Evolutionary conservation across 2,113 vertebrate species (phyloP).

Genomic region (Physeter macrocephalus): DNA sequence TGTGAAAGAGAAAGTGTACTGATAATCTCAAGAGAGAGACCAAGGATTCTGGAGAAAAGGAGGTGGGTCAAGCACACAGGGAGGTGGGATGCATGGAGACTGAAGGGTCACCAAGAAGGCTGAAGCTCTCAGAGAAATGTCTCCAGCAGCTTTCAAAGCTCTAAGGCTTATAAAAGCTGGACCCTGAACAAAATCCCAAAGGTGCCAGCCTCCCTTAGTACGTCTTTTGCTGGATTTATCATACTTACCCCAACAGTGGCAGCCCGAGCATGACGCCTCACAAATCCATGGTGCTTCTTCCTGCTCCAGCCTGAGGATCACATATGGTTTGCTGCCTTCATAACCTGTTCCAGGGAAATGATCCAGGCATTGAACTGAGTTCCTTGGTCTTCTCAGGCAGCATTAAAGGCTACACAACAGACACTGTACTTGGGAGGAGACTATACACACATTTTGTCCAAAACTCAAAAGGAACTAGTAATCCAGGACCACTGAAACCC

Average conservation of each 20-base stretch:
- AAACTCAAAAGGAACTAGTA: neutral
- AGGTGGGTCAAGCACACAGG: neutral
- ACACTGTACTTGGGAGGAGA: neutral
- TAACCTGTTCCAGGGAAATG: constrained; percentile 52
- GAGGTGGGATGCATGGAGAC: neutral
- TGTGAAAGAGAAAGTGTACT: neutral
- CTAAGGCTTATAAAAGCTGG: neutral
- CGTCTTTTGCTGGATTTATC: neutral
- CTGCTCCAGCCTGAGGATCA: constrained; percentile 59
- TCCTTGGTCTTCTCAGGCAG: neutral
- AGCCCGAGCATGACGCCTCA: constrained; percentile 4
- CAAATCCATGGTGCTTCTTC: constrained; percentile 51
- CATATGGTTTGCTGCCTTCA: constrained; percentile 51
- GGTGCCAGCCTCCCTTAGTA: neutral
- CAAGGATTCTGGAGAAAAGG: neutral
- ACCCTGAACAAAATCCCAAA: neutral
- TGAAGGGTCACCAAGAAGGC: neutral
- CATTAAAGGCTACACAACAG: neutral
- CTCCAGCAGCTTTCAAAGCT: neutral
- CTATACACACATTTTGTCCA: neutral
- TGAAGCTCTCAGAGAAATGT: neutral
- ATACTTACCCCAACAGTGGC: constrained; percentile 39
- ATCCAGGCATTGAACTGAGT: neutral
- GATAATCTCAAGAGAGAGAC: neutral
- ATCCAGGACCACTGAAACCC: neutral